Evolutionary conservation across 2,888 invertebrate genomes (phyloP), one percentile per base, ranked within the genome.

Genomic region (Petrolisthes cinctipes): DNA sequence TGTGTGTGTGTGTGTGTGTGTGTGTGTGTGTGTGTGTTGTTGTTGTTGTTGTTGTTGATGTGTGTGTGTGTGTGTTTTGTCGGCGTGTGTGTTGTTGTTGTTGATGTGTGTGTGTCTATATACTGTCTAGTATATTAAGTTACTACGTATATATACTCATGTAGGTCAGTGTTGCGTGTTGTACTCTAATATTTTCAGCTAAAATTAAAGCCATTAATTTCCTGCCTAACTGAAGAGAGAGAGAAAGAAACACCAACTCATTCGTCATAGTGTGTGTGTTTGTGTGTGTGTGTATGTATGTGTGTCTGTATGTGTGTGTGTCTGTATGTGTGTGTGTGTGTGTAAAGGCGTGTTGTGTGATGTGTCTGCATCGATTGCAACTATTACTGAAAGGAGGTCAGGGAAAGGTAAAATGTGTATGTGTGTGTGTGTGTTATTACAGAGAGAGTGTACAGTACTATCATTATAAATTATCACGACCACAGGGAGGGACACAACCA

Each of bases 1-100:
- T 75, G 37, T 75, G 75, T 75, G 75, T 75, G 75, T 75, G 73
- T 73, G 73, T 73, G 73, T 73, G 73, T 73, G 73, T 73, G n/a
- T n/a, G n/a, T n/a, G n/a, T n/a, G n/a, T n/a, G n/a, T n/a, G n/a
- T n/a, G n/a, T n/a, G n/a, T n/a, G n/a, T n/a, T n/a, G n/a, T n/a
- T n/a, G n/a, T n/a, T n/a, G n/a, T n/a, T n/a, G 37, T 37, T 37
- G 37, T 37, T 37, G 37, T 37, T 37, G 37, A 37, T 37, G 37
- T 37, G 37, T 37, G 37, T 37, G 37, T 37, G 37, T 37, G 37
- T 37, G 2, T 37, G 37, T 37, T 37, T 37, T 37, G 37, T 37
- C 37, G 37, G 37, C 37, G 37, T 37, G 37, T 37, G 37, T 37
- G 37, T 1, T 37, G 37, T 37, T 37, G 37, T 37, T 37, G 37